Conservation (phyloP, 1,140 invertebrate genomes). For the Physella acuta region DNA sequence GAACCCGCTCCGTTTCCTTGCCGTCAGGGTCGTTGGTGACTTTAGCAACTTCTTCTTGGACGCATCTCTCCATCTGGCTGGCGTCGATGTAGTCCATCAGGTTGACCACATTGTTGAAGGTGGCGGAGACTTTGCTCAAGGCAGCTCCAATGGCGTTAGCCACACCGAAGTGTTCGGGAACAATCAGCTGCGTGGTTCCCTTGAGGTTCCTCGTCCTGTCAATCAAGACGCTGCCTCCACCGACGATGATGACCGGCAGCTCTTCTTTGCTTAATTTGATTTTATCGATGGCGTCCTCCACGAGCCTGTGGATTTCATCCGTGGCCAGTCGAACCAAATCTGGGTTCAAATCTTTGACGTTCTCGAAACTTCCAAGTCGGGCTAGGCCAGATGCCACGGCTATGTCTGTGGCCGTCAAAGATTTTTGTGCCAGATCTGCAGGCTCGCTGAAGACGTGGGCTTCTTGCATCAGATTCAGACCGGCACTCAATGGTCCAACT, state of each 20-base stretch:
- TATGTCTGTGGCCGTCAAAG: constrained; percentile 50
- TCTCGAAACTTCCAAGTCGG: constrained; percentile 33
- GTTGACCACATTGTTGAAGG: constrained; percentile 39
- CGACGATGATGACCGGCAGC: constrained; percentile 49
- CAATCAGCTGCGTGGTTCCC: constrained; percentile 34
- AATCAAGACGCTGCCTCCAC: constrained; percentile 41
- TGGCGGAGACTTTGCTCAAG: constrained; percentile 46
- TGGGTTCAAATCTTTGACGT: constrained; percentile 32
- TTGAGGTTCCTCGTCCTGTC: constrained; percentile 26
- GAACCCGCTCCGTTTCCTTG: constrained; percentile 24
- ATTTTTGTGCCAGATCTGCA: constrained; percentile 4
- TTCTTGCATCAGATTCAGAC: constrained; percentile 42
- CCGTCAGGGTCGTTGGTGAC: constrained; percentile 24
- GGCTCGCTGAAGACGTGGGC: constrained; percentile 34
- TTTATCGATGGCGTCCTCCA: constrained; percentile 44
- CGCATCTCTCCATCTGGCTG: constrained; percentile 19
- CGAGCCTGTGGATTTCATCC: constrained; percentile 39
- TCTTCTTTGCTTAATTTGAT: constrained; percentile 38
- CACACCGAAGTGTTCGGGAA: constrained; percentile 43
- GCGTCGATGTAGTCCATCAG: constrained; percentile 31
- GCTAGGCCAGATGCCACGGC: constrained; percentile 46
- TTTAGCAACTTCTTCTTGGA: constrained; percentile 1
- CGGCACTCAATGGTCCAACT: constrained; percentile 51
- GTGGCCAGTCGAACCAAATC: constrained; percentile 28
- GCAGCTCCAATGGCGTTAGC: constrained; percentile 56